Conservation (phyloP, 2,888 invertebrate species). For the Scaptomyza parva region DNA sequence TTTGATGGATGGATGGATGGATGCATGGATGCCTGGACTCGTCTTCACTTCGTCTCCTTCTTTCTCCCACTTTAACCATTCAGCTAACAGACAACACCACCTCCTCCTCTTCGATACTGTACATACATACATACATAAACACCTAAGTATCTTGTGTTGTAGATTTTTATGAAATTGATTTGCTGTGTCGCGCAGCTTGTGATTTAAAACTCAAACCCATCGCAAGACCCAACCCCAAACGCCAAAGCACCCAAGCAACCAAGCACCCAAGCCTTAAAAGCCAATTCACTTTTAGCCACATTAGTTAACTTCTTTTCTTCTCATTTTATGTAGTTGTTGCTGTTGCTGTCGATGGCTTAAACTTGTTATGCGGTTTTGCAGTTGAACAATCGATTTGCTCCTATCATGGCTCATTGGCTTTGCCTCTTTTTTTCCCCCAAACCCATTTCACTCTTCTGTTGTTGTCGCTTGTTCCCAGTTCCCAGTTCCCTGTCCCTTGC, state of each 20-base stretch:
- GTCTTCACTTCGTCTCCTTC: slow-evolving; percentile 29
- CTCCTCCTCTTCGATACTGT: not conserved
- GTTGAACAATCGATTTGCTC: slow-evolving; percentile 72
- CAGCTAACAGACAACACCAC: slow-evolving; percentile 11
- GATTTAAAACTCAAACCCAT: slow-evolving; percentile 30
- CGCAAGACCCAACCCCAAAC: not conserved
- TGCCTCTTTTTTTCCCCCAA: slow-evolving; percentile 16
- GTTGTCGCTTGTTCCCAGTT: too few species aligned
- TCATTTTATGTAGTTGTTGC: not conserved
- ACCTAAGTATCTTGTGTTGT: slow-evolving; percentile 36
- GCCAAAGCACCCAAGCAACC: too few species aligned
- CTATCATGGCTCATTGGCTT: slow-evolving; percentile 75
- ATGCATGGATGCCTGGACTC: slow-evolving; percentile 72
- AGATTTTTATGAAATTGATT: slow-evolving; percentile 69
- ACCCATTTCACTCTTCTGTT: not conserved
- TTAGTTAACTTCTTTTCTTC: slow-evolving; percentile 40
- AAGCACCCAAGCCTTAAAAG: slow-evolving; percentile 1
- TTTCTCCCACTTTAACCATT: not conserved
- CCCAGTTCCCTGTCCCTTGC: not conserved
- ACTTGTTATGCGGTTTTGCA: slow-evolving; percentile 61
- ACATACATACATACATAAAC: slow-evolving; percentile 2
- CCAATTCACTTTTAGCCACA: slow-evolving; percentile 19
- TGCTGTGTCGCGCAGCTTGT: slow-evolving; percentile 45
- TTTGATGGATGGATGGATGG: slow-evolving; percentile 76
- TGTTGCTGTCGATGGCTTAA: slow-evolving; percentile 33